phyloP scores from a whole-genome alignment of 2,888 invertebrate species.

The Trissoscelio sp. region DNA sequence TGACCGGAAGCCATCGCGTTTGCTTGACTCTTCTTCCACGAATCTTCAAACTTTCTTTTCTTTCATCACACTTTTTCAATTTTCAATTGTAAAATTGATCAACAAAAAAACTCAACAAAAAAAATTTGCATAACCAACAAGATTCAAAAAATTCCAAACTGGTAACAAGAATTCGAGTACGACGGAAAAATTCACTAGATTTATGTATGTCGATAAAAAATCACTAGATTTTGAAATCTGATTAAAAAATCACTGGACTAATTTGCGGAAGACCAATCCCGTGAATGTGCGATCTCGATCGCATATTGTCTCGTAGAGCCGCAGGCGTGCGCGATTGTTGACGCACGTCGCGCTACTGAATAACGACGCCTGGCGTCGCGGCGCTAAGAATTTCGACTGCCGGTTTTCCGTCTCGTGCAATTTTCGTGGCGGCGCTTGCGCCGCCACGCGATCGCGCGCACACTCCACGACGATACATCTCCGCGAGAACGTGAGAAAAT shows the following conservation, averaged over 20 bases:
- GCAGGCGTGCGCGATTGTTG: slow-evolving; percentile 80
- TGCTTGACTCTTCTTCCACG: slow-evolving; percentile 15
- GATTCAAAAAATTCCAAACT: too few species aligned
- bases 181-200: too few species aligned
- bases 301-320: slow-evolving; percentile 48
- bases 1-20: slow-evolving; percentile 79
- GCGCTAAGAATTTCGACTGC: slow-evolving; percentile 67
- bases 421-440: slow-evolving; percentile 74
- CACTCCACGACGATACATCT: slow-evolving; percentile 26
- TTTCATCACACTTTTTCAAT: background rate
- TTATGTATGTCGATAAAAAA: too few species aligned
- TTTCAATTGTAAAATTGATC: background rate
- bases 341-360: slow-evolving; percentile 83
- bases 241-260: too few species aligned
- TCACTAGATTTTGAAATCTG: background rate
- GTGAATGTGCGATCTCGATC: slow-evolving; percentile 8
- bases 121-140: too few species aligned
- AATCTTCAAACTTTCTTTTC: background rate
- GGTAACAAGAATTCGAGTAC: too few species aligned
- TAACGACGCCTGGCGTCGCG: slow-evolving; percentile 78
- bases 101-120: too few species aligned
- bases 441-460: slow-evolving; percentile 46
- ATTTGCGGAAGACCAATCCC: background rate
- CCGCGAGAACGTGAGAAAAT: slow-evolving; percentile 52
- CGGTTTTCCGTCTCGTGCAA: slow-evolving; percentile 33